Percentiles rank a stretch among this genome's conserved stretches.
These are phyloP conservation scores for Istiophorus platypterus DNA, from an alignment of 2,113 vertebrate genomes.

Conservation along the genomic window DNA sequence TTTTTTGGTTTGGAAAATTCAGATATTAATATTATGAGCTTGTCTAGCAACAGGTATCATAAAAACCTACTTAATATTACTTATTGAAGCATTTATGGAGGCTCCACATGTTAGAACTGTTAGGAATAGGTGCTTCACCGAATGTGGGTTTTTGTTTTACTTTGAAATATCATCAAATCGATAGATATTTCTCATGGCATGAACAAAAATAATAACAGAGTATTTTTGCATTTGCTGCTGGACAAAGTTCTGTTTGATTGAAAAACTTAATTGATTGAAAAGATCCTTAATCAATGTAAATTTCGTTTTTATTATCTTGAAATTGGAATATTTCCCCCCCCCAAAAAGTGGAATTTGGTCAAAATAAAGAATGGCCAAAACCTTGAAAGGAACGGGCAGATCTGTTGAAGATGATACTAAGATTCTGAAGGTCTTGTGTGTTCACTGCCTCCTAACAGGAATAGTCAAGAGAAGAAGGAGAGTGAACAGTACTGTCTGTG, in stretches of 20 bases:
- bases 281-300: neutral
- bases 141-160: neutral
- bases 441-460: neutral
- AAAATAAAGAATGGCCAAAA: neutral
- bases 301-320: neutral
- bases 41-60: conserved; percentile 52
- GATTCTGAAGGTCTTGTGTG: neutral
- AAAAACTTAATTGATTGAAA: neutral
- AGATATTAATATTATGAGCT: neutral
- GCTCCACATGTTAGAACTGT: neutral
- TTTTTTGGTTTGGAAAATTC: neutral
- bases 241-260: neutral
- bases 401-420: neutral
- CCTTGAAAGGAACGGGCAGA: neutral
- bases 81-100: neutral
- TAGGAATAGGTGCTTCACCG: neutral
- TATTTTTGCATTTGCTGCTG: neutral
- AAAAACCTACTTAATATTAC: neutral
- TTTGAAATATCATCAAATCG: neutral
- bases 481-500: neutral
- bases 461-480: neutral
- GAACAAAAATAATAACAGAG: neutral
- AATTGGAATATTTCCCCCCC: neutral
- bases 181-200: neutral
- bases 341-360: too few species aligned